Conservation (phyloP, 2,888 invertebrate genomes). For the Phasia obesa region DNA sequence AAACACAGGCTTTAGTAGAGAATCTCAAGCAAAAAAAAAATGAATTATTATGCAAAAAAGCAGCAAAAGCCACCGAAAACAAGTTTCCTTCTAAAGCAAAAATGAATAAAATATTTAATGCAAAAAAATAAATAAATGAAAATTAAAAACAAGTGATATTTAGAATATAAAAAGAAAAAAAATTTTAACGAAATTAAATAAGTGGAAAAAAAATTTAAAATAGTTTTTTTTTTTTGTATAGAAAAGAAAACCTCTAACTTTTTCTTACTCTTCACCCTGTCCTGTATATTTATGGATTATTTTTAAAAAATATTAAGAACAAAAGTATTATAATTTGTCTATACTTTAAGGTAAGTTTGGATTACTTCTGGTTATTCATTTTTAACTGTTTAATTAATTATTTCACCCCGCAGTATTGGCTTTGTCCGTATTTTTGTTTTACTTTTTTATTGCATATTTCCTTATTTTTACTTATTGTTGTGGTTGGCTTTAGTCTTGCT, state of each 20-base stretch:
- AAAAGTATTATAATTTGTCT: slow-evolving; percentile 23
- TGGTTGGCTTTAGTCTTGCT: slow-evolving; percentile 20
- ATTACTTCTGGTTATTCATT: background rate
- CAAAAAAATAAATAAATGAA: slow-evolving; percentile 29
- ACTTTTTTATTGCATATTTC: slow-evolving; percentile 22
- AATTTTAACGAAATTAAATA: background rate
- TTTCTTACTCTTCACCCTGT: background rate
- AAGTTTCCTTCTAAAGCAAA: slow-evolving; percentile 64
- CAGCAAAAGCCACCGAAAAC: slow-evolving; percentile 54
- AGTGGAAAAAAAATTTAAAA: background rate
- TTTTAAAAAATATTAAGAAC: slow-evolving; percentile 12
- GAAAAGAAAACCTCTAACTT: background rate
- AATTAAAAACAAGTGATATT: slow-evolving; percentile 12
- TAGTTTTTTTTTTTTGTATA: background rate
- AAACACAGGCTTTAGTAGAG: slow-evolving; percentile 14
- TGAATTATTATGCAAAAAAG: slow-evolving; percentile 56
- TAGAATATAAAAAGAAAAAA: background rate
- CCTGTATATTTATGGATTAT: slow-evolving; percentile 32
- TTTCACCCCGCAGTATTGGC: no score
- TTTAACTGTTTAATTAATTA: background rate
- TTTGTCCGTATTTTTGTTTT: slow-evolving; percentile 16
- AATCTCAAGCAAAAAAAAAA: slow-evolving; percentile 27
- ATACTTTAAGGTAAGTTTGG: slow-evolving; percentile 36
- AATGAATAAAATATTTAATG: slow-evolving; percentile 20
- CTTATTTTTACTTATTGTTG: background rate